These are phyloP conservation scores for Phylloscopus whistleri DNA, from an alignment of 2,113 vertebrate genomes.

Conservation along the genomic window DNA sequence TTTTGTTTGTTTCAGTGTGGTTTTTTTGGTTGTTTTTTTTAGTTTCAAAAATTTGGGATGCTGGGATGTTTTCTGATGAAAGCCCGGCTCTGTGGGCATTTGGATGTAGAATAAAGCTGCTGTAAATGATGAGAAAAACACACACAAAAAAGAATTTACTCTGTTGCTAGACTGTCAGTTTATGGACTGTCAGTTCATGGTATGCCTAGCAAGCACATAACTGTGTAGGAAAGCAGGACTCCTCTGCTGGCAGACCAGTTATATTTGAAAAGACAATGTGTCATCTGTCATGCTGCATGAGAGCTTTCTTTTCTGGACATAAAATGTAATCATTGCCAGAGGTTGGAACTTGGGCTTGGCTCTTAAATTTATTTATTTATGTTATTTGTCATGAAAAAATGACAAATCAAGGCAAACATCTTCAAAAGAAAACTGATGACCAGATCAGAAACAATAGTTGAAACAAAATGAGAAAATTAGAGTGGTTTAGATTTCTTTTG, in stretches of 20 bases:
- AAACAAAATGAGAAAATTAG: neutral
- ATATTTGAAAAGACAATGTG: neutral
- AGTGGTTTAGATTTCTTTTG: neutral
- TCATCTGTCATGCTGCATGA: neutral
- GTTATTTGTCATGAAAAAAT: constrained; percentile 10
- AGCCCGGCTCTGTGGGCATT: neutral
- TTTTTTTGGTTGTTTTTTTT: neutral
- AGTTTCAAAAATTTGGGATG: neutral
- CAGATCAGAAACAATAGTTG: neutral
- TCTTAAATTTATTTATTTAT: constrained; percentile 15
- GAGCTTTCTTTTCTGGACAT: neutral
- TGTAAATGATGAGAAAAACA: neutral
- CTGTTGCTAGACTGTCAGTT: neutral
- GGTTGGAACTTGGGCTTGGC: neutral
- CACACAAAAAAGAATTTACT: neutral
- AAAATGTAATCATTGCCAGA: constrained; percentile 6
- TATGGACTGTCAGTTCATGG: neutral
- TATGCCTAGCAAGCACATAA: neutral
- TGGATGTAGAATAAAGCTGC: neutral
- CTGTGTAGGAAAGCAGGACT: neutral
- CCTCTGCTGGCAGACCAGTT: neutral
- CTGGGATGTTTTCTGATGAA: neutral
- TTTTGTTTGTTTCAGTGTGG: neutral
- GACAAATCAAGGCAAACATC: neutral
- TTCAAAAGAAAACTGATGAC: neutral